A percentile compares a stretch with the other conserved stretches of the same genome.
Conservation (phyloP, 2,113 vertebrate genomes). For the Zingel zingel region DNA sequence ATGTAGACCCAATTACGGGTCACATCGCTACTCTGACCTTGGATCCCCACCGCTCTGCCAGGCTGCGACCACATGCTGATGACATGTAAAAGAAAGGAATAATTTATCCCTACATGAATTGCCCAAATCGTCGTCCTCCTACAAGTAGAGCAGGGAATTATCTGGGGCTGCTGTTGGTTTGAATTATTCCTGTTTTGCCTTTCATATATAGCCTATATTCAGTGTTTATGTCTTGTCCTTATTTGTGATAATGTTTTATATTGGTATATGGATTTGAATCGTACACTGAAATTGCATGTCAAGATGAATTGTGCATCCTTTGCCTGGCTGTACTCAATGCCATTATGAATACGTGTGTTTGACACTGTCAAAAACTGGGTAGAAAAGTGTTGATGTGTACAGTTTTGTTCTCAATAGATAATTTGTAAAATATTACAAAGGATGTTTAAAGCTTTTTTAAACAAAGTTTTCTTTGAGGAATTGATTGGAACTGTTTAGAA, state of each 20-base stretch:
- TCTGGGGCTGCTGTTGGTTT: slow-evolving; percentile 44
- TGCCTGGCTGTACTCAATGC: slow-evolving; percentile 32
- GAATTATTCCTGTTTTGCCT: slow-evolving; percentile 56
- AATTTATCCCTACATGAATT: slow-evolving; percentile 10
- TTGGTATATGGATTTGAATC: slow-evolving; percentile 45
- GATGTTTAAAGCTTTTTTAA: slow-evolving; percentile 10
- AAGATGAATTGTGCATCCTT: slow-evolving; percentile 4
- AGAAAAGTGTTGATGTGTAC: slow-evolving; percentile 26
- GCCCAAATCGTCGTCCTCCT: slow-evolving; percentile 3
- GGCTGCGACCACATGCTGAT: slow-evolving; percentile 79
- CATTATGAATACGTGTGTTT: slow-evolving; percentile 25
- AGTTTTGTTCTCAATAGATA: slow-evolving; percentile 36
- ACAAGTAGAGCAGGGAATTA: slow-evolving; percentile 25
- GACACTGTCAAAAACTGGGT: slow-evolving; percentile 4
- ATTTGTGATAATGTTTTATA: slow-evolving; percentile 64
- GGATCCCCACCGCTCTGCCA: slow-evolving; percentile 63
- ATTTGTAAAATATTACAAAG: slow-evolving; percentile 18
- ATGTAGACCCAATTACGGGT: slow-evolving; percentile 72
- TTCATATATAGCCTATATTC: slow-evolving; percentile 21
- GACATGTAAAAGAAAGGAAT: slow-evolving; percentile 77
- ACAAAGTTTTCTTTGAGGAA: slow-evolving; percentile 15
- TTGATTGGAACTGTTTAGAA: slow-evolving; percentile 26
- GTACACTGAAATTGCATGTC: slow-evolving; percentile 35
- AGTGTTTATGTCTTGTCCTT: slow-evolving; percentile 38
- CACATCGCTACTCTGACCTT: slow-evolving; percentile 75